A percentile compares a stretch with the other conserved stretches of the same genome.
Evolutionary conservation across 1,140 invertebrate genomes (phyloP).

Genomic region (Pissodes strobi): DNA sequence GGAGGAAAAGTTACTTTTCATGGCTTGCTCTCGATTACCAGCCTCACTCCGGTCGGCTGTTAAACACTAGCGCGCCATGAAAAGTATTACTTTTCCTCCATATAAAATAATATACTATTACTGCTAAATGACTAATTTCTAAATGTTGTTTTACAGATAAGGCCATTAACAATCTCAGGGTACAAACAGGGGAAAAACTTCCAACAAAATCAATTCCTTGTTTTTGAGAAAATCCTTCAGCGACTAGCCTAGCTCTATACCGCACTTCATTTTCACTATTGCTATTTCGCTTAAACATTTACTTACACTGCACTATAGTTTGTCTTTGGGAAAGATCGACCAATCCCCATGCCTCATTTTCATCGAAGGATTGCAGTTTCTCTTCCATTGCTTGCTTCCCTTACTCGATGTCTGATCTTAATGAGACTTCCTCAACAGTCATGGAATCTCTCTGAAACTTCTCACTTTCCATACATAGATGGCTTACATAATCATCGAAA

Average conservation of each 20-base stretch:
- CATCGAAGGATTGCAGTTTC: constrained; percentile 43
- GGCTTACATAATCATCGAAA: too few relatives aligned
- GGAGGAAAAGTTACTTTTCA: too few relatives aligned
- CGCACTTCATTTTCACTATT: constrained; percentile 33
- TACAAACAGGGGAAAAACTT: constrained; percentile 41
- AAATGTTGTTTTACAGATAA: constrained; percentile 42
- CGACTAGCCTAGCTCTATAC: constrained; percentile 50
- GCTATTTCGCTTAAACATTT: constrained; percentile 46
- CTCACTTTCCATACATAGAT: too few relatives aligned
- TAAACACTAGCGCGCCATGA: too few relatives aligned
- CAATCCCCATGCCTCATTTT: constrained; percentile 42
- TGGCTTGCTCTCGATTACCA: too few relatives aligned
- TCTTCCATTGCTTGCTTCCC: constrained; percentile 48
- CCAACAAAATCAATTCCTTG: constrained; percentile 28
- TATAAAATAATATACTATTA: too few relatives aligned
- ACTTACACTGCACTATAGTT: constrained; percentile 52
- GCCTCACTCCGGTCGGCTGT: too few relatives aligned
- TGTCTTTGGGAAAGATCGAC: constrained; percentile 45
- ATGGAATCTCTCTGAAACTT: constrained; percentile 29
- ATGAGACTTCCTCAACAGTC: constrained; percentile 38
- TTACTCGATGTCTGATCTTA: constrained; percentile 39
- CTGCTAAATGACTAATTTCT: too few relatives aligned
- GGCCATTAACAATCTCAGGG: too few relatives aligned
- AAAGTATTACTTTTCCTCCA: too few relatives aligned
- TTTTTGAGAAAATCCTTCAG: constrained; percentile 35